A percentile compares a stretch with the other conserved stretches of the same genome.
These are phyloP conservation scores for Gymnopithys bicolor DNA, from an alignment of 2,797 vertebrate genomes.

Conservation along the genomic window DNA sequence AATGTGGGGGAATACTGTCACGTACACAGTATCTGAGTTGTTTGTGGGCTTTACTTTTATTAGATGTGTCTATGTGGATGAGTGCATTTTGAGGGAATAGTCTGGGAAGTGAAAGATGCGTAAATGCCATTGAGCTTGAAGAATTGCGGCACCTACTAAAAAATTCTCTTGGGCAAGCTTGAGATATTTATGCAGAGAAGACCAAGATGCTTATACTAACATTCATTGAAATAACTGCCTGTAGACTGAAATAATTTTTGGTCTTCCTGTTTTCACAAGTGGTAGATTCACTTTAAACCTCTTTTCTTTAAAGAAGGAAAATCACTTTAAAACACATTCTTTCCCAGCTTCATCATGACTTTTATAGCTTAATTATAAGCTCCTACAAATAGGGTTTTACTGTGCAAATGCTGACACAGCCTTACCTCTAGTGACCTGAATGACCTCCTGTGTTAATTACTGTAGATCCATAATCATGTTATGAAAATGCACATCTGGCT, in stretches of 20 bases:
- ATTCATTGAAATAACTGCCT: background rate
- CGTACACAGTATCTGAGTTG: background rate
- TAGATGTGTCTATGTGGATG: background rate
- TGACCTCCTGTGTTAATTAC: slow-evolving; percentile 27
- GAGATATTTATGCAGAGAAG: background rate
- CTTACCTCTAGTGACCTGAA: slow-evolving; percentile 14
- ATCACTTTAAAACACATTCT: background rate
- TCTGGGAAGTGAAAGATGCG: background rate
- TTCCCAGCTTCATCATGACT: slow-evolving; percentile 7
- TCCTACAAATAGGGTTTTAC: slow-evolving; percentile 34
- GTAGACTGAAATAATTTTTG: background rate
- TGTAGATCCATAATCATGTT: slow-evolving; percentile 2
- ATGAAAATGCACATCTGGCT: slow-evolving; percentile 2
- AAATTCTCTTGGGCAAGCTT: background rate
- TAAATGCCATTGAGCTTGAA: background rate
- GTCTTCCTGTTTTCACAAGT: background rate
- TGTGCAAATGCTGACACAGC: background rate
- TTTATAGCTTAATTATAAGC: slow-evolving; percentile 49
- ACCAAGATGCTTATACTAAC: background rate
- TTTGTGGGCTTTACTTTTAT: background rate
- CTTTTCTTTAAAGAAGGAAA: background rate
- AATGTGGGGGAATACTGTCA: background rate
- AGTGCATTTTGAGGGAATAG: background rate
- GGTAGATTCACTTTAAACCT: background rate
- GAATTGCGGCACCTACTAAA: background rate